Evolutionary conservation across 2,888 invertebrate species (phyloP).

Genomic region (Ochropacha duplaris): DNA sequence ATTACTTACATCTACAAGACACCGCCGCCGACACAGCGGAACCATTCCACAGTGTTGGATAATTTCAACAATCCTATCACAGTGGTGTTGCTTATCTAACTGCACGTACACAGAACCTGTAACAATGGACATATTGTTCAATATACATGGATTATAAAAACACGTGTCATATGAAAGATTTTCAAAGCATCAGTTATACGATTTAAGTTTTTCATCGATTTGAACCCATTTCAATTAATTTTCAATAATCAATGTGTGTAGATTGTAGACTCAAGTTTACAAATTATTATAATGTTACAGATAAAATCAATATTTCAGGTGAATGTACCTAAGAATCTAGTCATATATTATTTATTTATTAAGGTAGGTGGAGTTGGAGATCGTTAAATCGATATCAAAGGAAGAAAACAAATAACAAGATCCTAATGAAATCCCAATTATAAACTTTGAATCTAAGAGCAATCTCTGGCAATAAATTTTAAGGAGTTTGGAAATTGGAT

Average conservation of each 20-base stretch:
- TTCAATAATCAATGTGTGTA: too few relatives aligned
- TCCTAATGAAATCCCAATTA: neutral
- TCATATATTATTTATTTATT: neutral
- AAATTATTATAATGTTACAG: neutral
- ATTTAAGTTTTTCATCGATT: conserved; percentile 1
- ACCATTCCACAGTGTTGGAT: conserved; percentile 78
- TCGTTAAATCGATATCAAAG: conserved; percentile 8
- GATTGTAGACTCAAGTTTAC: neutral
- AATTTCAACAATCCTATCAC: conserved; percentile 60
- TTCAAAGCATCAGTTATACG: neutral
- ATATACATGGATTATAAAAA: conserved; percentile 21
- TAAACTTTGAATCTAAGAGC: neutral
- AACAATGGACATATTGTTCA: conserved; percentile 56
- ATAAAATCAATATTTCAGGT: neutral
- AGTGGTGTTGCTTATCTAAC: conserved; percentile 66
- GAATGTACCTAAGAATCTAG: neutral
- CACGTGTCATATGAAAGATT: conserved; percentile 9
- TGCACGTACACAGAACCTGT: conserved; percentile 73
- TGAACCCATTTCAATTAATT: neutral
- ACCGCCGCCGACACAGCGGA: conserved; percentile 69
- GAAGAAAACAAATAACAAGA: neutral
- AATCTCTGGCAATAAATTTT: neutral
- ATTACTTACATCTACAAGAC: conserved; percentile 72
- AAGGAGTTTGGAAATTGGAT: neutral
- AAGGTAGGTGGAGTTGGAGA: too few relatives aligned